Evolutionary conservation across 2,888 invertebrate species (phyloP), one percentile per base, ranked within the genome.

Genomic region (Biston betularia): DNA sequence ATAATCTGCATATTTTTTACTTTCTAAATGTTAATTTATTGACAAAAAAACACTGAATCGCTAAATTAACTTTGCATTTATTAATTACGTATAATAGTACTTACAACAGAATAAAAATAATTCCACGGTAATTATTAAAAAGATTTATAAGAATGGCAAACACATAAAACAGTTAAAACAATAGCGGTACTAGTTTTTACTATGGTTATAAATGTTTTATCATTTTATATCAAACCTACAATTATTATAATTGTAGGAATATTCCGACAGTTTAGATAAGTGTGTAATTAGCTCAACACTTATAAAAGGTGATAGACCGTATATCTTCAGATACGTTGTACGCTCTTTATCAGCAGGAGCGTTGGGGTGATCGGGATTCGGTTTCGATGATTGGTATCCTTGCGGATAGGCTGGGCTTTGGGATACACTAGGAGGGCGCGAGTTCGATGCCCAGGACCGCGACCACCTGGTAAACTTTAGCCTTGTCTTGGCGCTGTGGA

Each of bases 141-240:
- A 24, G 6, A 24, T 24, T 33, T 34, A 34, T 57, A 33, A 50
- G 10, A 42, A 50, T 12, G 42, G 14, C n/a, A 50, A 14, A 14
- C 24, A 10, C 38, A n/a, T 59, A 59, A 59, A 57, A n/a, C 57
- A 8, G 38, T 58, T 58, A 58, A 48, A 58, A 58, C 57, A 48
- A 46, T 58, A 10, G 46, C 6, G 24, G 12, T 24, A 42, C 1
- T n/a, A 48, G n/a, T 38, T 55, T 46, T 56, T 35, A 12, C 11
- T 12, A n/a, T 35, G 34, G 52, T 44, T 60, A 24, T 24, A 52
- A 34, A 54, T 44, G 1, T 10, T 60, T 50, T 60, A 52, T 52
- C 34, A 33, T 11, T 44, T 40, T 45, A 59, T 58, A 58, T 58
- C 14, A 52, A 44, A 35, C 34, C 10, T 10, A n/a, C 12, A 49